phyloP scores from a whole-genome alignment of 2,113 vertebrate species.

The Numida meleagris region DNA sequence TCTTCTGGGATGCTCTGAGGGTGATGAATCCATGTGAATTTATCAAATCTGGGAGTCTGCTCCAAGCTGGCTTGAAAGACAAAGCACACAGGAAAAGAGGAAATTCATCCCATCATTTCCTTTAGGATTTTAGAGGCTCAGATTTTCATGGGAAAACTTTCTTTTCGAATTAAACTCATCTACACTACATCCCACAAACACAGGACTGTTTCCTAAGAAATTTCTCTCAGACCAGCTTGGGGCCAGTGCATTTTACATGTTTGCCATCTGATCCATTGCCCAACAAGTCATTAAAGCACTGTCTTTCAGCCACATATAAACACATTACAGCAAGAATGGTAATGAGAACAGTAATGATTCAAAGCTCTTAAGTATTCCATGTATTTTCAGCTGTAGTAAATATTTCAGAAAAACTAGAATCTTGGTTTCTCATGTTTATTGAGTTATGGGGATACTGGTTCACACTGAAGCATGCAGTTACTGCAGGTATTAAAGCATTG shows the following conservation, averaged over 20 bases:
- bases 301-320: not conserved
- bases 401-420: not conserved
- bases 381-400: not conserved
- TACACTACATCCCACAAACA: not conserved
- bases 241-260: not conserved
- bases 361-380: not conserved
- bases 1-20: not conserved
- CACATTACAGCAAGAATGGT: not conserved
- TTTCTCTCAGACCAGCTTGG: not conserved
- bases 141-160: conserved; percentile 59
- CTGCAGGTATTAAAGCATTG: not conserved
- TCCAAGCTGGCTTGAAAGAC: not conserved
- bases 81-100: not conserved
- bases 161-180: conserved; percentile 28
- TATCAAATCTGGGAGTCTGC: conserved; percentile 37
- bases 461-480: not conserved
- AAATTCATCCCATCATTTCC: conserved; percentile 38
- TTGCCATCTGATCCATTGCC: not conserved
- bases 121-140: conserved; percentile 15
- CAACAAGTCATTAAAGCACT: not conserved
- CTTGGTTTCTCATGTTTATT: not conserved
- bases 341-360: not conserved
- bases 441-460: not conserved
- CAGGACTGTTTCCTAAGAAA: not conserved
- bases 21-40: conserved; percentile 48